Conservation (phyloP, 2,888 invertebrate genomes). For the Melikaiella ostensackeni region DNA sequence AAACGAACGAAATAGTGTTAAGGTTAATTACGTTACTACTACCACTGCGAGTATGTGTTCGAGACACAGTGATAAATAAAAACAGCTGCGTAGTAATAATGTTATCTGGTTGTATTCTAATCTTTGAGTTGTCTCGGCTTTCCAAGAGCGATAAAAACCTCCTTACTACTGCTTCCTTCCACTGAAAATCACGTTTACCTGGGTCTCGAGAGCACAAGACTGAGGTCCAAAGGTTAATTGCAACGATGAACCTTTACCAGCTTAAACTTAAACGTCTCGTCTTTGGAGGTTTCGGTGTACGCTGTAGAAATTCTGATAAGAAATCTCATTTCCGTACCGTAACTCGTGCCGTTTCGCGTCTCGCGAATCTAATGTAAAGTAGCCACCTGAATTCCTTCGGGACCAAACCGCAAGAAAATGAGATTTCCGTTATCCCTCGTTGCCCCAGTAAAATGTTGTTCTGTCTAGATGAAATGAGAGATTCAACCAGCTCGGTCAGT, state of each 20-base stretch:
- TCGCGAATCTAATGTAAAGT: conserved; percentile 28
- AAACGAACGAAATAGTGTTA: conserved; percentile 40
- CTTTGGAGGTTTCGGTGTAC: background rate
- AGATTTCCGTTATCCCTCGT: conserved; percentile 3
- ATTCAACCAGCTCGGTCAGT: background rate
- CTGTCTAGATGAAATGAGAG: background rate
- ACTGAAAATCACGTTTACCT: background rate
- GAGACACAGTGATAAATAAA: conserved; percentile 40
- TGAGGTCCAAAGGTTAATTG: conserved; percentile 15
- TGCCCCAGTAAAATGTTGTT: background rate
- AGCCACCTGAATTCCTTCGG: conserved; percentile 27
- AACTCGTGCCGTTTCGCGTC: background rate
- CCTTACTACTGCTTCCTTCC: conserved; percentile 12
- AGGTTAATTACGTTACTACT: conserved; percentile 26
- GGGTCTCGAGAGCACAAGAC: background rate
- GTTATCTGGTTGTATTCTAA: conserved; percentile 10
- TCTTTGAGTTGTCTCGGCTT: conserved; percentile 1
- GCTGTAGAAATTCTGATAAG: conserved; percentile 41
- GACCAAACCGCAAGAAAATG: background rate
- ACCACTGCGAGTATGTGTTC: conserved; percentile 34
- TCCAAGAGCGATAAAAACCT: conserved; percentile 18
- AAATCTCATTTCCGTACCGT: conserved; percentile 38
- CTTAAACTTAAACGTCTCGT: background rate
- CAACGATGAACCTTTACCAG: conserved; percentile 4
- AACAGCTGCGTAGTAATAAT: conserved; percentile 32